Base-by-base conservation (phyloP, 2,797 vertebrate species). In the Myotis daubentonii region DNA sequence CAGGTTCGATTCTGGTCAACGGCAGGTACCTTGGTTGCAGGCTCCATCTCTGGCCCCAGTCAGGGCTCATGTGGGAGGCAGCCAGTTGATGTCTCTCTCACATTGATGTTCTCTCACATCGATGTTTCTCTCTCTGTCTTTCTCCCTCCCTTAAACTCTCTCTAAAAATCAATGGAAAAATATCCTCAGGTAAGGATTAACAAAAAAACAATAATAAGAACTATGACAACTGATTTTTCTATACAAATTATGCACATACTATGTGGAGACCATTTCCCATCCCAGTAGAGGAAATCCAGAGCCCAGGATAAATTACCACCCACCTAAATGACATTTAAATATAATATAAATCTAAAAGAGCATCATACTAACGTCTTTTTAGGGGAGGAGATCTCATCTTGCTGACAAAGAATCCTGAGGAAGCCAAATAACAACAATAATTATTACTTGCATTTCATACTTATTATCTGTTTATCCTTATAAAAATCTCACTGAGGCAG, bases 351-450 rank as follows among this genome's bases (percentile, higher is more conserved):
- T 93, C 94, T 95, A 92, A 96, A 94, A 94, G 90, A 95, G 10
- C 80, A 96, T 96, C 88, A 96, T 95, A 96, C 95, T 96, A 96
- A 97, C 65, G 47, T 94, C 96, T 97, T 94, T 97, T 97, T 97
- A 97, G 74, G 97, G 94, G 65, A 97, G 86, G 94, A 96, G 94
- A 94, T 93, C 90, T 96, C 96, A 95, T 96, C 92, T 95, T 96
- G 93, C 41, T 97, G 95, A 97, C 83, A 97, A 96, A 96, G 93
- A 94, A 95, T 95, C 94, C 96, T 96, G 83, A 96, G 87, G 86
- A 95, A 97, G 94, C 94, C 97, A 96, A 97, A 96, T 96, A 96
- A 97, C 89, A 96, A 97, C 91, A 95, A 92, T 87, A 84, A 97
- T 96, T 91, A 96, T 95, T 97, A 96, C 72, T 95, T 97, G 92